A percentile compares a stretch with the other conserved stretches of the same genome.
phyloP scores from a whole-genome alignment of 1,140 invertebrate species.

The Drosophila littoralis region DNA sequence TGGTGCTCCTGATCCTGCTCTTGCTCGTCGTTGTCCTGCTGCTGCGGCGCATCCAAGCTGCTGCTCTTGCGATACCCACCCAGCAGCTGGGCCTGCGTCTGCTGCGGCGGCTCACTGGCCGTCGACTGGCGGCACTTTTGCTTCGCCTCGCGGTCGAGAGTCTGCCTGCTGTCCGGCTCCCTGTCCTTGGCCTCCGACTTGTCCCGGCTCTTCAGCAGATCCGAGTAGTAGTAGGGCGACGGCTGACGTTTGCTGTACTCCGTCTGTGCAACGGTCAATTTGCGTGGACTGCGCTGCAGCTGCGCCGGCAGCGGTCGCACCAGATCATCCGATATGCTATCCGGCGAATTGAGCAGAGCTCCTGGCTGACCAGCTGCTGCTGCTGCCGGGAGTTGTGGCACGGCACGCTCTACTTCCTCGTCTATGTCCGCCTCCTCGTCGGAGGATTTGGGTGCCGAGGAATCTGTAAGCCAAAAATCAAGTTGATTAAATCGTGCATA shows the following conservation, averaged over 20 bases:
- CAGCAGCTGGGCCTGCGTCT: slow-evolving; percentile 47
- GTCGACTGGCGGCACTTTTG: slow-evolving; percentile 75
- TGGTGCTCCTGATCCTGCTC: slow-evolving; percentile 4
- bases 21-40: slow-evolving; percentile 6
- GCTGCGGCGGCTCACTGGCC: slow-evolving; percentile 76
- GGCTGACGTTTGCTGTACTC: slow-evolving; percentile 87
- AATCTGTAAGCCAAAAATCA: slow-evolving; percentile 52
- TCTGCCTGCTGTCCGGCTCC: slow-evolving; percentile 20
- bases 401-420: slow-evolving; percentile 63
- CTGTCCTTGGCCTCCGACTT: slow-evolving; percentile 27
- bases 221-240: slow-evolving; percentile 91
- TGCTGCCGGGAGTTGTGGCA: slow-evolving; percentile 62
- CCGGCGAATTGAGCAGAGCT: slow-evolving; percentile 84
- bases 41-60: slow-evolving; percentile 88
- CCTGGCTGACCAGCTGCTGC: neutral
- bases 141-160: slow-evolving; percentile 62
- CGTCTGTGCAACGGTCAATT: slow-evolving; percentile 57
- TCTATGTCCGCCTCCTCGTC: slow-evolving; percentile 80
- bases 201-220: slow-evolving; percentile 87
- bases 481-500: too few relatives aligned
- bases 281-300: slow-evolving; percentile 78
- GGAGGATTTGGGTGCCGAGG: slow-evolving; percentile 82
- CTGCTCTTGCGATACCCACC: slow-evolving; percentile 86
- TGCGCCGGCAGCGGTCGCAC: slow-evolving; percentile 77
- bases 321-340: slow-evolving; percentile 85